These are phyloP conservation scores for Nowickia ferox DNA, from an alignment of 2,888 invertebrate species.

Conservation along the genomic window DNA sequence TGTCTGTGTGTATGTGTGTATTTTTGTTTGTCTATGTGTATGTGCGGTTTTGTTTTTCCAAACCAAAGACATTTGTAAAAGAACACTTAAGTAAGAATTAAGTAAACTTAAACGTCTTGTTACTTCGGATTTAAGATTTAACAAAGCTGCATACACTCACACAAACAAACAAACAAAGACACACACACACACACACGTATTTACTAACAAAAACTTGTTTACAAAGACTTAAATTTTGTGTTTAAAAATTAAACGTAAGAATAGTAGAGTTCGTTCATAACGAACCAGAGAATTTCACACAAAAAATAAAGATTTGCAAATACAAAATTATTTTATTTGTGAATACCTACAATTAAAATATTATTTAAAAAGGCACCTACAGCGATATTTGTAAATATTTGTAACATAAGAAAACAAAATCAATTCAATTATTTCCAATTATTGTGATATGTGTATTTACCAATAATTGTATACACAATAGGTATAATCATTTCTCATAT, in stretches of 20 bases:
- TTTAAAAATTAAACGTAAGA: conserved; percentile 11
- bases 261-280: not conserved
- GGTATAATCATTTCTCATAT: too few species aligned
- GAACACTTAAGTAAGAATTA: conserved; percentile 68
- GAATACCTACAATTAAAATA: too few species aligned
- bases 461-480: too few species aligned
- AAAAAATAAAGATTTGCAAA: too few species aligned
- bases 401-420: too few species aligned
- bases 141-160: conserved; percentile 4
- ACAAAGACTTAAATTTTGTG: conserved; percentile 34
- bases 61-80: conserved; percentile 71
- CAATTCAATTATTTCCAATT: too few species aligned
- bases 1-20: conserved; percentile 7
- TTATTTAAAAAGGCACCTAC: too few species aligned
- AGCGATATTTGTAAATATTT: too few species aligned
- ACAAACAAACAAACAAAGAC: not conserved
- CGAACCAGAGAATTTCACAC: too few species aligned
- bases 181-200: not conserved
- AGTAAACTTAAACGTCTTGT: conserved; percentile 68
- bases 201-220: not conserved
- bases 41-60: conserved; percentile 52
- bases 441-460: too few species aligned
- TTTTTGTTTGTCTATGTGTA: not conserved
- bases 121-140: conserved; percentile 66
- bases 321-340: too few species aligned